Evolutionary conservation across 2,797 vertebrate species (phyloP).

Genomic region (Cryptoblepharus egeriae): DNA sequence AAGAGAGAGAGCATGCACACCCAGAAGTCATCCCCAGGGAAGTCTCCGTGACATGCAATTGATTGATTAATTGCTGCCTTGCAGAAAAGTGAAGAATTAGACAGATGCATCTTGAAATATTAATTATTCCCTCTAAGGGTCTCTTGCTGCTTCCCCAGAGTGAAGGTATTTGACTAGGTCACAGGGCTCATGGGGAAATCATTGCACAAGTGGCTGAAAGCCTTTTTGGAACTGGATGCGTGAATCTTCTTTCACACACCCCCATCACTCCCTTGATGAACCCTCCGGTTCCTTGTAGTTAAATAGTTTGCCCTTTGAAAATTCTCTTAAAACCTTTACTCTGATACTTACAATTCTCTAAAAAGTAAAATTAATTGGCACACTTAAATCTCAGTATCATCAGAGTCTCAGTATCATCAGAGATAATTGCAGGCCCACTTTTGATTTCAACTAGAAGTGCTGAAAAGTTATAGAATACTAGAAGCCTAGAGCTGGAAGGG

Average conservation of each 20-base stretch:
- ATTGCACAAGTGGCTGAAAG: not conserved
- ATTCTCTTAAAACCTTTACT: conserved; percentile 43
- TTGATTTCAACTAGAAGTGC: not conserved
- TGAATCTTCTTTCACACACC: accelerated
- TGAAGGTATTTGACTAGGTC: accelerated
- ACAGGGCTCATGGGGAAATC: not conserved
- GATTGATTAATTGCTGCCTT: not conserved
- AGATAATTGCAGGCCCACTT: not conserved
- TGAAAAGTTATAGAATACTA: not conserved
- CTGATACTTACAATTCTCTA: conserved; percentile 38
- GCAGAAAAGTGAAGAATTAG: not conserved
- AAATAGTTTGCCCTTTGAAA: conserved; percentile 52
- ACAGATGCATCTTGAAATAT: conserved; percentile 52
- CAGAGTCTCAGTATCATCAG: not conserved
- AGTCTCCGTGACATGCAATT: accelerated
- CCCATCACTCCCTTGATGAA: not conserved
- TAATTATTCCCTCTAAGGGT: not conserved
- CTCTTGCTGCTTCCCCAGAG: not conserved
- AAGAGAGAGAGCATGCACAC: not conserved
- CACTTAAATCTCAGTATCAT: not conserved
- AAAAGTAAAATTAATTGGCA: conserved; percentile 46
- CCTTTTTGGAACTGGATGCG: accelerated
- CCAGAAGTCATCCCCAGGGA: not conserved
- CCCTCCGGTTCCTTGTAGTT: conserved; percentile 36
- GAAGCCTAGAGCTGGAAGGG: too few species aligned